Evolutionary conservation across 2,888 invertebrate species (phyloP).

Genomic region (Drosophila infuscata): DNA sequence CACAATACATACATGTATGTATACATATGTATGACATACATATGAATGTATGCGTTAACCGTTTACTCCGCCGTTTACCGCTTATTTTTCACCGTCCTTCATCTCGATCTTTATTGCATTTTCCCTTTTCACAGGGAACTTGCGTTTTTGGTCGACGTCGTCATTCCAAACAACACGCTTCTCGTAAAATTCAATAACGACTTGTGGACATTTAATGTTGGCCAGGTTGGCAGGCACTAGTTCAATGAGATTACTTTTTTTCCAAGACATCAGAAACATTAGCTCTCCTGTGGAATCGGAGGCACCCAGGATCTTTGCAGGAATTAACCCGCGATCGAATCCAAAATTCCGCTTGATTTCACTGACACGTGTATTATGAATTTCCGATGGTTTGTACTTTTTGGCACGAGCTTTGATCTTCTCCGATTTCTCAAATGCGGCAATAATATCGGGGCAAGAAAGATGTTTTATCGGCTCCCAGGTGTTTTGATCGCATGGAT

Average conservation of each 20-base stretch:
- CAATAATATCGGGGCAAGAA: constrained; percentile 94
- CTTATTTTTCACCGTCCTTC: neutral
- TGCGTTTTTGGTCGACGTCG: neutral
- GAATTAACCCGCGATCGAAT: constrained; percentile 92
- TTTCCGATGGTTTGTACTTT: constrained; percentile 85
- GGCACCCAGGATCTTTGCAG: constrained; percentile 93
- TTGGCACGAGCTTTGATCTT: constrained; percentile 86
- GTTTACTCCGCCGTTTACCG: constrained; percentile 15
- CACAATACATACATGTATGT: neutral
- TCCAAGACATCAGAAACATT: constrained; percentile 97
- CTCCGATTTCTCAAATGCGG: constrained; percentile 92
- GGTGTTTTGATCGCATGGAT: constrained; percentile 94
- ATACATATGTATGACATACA: neutral
- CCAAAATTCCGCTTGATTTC: constrained; percentile 85
- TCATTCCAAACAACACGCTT: constrained; percentile 94
- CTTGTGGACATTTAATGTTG: constrained; percentile 93
- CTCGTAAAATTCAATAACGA: constrained; percentile 96
- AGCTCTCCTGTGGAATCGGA: constrained; percentile 96
- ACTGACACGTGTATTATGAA: neutral
- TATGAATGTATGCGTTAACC: neutral
- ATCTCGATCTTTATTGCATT: neutral
- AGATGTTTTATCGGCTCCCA: constrained; percentile 98
- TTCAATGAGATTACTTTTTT: constrained; percentile 95
- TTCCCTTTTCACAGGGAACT: neutral
- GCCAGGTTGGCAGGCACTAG: constrained; percentile 94